Conservation (phyloP, 2,888 invertebrate genomes). For the Rhabditoides inermis region DNA sequence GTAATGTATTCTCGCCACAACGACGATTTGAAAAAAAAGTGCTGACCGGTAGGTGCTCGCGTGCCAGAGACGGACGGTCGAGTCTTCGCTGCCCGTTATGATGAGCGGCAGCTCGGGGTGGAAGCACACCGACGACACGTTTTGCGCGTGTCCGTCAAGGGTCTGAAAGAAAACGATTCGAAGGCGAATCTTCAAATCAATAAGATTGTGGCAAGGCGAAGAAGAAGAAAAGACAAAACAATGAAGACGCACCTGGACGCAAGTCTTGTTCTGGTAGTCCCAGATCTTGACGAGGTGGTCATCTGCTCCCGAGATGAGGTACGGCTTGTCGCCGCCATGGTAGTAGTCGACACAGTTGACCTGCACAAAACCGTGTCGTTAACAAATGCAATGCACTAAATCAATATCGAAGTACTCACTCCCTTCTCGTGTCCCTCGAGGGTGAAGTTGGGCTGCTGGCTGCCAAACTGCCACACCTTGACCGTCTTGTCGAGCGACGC, state of each 20-base stretch:
- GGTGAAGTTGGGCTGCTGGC: slow-evolving; percentile 92
- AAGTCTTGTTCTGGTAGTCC: slow-evolving; percentile 71
- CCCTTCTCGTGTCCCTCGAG: slow-evolving; percentile 95
- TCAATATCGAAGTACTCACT: slow-evolving; percentile 52
- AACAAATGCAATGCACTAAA: not conserved
- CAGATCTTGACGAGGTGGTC: slow-evolving; percentile 95
- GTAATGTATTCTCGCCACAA: too few relatives aligned
- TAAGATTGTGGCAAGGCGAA: too few relatives aligned
- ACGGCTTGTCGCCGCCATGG: slow-evolving; percentile 96
- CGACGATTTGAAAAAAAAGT: too few relatives aligned
- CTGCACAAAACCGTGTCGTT: slow-evolving; percentile 9
- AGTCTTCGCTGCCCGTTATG: slow-evolving; percentile 78
- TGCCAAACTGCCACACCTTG: slow-evolving; percentile 97
- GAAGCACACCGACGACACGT: slow-evolving; percentile 80
- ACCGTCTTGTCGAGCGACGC: slow-evolving; percentile 95
- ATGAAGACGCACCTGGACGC: too few relatives aligned
- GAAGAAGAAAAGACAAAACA: too few relatives aligned
- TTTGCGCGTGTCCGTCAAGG: slow-evolving; percentile 89
- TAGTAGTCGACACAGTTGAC: slow-evolving; percentile 98
- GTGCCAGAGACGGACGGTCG: slow-evolving; percentile 83
- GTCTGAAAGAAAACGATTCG: slow-evolving; percentile 76
- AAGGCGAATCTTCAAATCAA: too few relatives aligned
- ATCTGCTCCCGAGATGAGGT: slow-evolving; percentile 95
- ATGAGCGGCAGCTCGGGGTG: slow-evolving; percentile 96
- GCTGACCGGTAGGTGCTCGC: slow-evolving; percentile 76